These are phyloP conservation scores for Myiopsitta monachus DNA, from an alignment of 2,113 vertebrate species.

Conservation along the genomic window DNA sequence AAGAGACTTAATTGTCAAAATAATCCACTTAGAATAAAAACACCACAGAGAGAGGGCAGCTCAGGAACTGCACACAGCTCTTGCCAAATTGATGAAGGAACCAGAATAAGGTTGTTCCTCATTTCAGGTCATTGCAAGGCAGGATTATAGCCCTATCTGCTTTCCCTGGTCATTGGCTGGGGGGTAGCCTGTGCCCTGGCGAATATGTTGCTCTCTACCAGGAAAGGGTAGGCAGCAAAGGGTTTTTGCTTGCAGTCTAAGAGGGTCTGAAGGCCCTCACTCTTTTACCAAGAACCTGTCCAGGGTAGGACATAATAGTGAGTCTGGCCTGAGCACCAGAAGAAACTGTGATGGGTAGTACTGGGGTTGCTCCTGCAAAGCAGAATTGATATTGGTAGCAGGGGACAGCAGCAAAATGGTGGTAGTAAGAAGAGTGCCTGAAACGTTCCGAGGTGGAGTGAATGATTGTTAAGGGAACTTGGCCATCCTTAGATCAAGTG, in stretches of 20 bases:
- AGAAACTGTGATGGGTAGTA: neutral
- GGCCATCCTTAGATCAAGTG: neutral
- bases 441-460: neutral
- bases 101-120: neutral
- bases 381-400: neutral
- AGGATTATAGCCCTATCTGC: neutral
- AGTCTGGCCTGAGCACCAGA: neutral
- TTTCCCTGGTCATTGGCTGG: neutral
- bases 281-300: neutral
- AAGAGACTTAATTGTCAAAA: neutral
- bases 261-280: neutral
- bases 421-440: neutral
- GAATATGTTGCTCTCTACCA: accelerated
- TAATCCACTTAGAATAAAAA: neutral
- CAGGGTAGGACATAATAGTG: neutral
- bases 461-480: neutral
- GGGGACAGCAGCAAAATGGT: neutral
- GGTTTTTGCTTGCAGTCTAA: neutral
- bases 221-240: accelerated
- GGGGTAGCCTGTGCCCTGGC: accelerated
- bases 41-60: neutral
- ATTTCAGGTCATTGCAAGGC: neutral
- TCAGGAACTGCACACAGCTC: neutral
- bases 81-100: neutral
- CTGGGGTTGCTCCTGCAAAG: neutral